Conservation (phyloP, 2,888 invertebrate species). For the Incurvaria masculella region DNA sequence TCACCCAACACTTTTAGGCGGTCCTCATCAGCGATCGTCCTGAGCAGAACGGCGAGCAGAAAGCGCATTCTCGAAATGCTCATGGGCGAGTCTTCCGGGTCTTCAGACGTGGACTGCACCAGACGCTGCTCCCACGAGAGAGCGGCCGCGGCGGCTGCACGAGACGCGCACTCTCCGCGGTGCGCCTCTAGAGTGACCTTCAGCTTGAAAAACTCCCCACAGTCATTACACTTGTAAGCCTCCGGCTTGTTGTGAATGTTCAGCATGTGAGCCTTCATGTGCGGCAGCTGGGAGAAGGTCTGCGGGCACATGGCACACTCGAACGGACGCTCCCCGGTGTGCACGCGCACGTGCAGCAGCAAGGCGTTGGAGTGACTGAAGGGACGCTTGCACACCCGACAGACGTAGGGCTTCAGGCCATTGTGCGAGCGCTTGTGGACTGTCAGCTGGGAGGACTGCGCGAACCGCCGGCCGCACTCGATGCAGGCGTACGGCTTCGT, state of each 20-base stretch:
- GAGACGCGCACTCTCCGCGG: conserved; percentile 46
- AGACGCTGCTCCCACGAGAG: conserved; percentile 27
- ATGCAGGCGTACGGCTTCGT: conserved; percentile 75
- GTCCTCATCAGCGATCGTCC: conserved; percentile 79
- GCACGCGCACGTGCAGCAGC: conserved; percentile 76
- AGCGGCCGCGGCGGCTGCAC: conserved; percentile 24
- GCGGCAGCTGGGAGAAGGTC: conserved; percentile 78
- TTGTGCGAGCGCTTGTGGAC: conserved; percentile 84
- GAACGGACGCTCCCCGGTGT: conserved; percentile 86
- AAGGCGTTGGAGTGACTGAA: conserved; percentile 85
- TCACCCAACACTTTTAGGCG: conserved; percentile 74
- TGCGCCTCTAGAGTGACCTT: conserved; percentile 72
- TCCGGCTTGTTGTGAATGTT: conserved; percentile 77
- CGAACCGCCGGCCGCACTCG: conserved; percentile 75
- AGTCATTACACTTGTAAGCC: conserved; percentile 73
- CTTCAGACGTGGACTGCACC: conserved; percentile 33
- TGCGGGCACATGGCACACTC: conserved; percentile 66
- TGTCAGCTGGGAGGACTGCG: conserved; percentile 79
- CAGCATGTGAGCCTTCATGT: conserved; percentile 85
- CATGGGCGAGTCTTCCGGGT: conserved; percentile 53
- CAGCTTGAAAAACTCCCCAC: conserved; percentile 70
- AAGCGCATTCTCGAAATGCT: conserved; percentile 73
- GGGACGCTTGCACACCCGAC: conserved; percentile 74
- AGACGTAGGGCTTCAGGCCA: conserved; percentile 78
- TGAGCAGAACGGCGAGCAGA: conserved; percentile 74